phyloP scores from a whole-genome alignment of 2,113 vertebrate species.

The Nothocercus nigrocapillus region DNA sequence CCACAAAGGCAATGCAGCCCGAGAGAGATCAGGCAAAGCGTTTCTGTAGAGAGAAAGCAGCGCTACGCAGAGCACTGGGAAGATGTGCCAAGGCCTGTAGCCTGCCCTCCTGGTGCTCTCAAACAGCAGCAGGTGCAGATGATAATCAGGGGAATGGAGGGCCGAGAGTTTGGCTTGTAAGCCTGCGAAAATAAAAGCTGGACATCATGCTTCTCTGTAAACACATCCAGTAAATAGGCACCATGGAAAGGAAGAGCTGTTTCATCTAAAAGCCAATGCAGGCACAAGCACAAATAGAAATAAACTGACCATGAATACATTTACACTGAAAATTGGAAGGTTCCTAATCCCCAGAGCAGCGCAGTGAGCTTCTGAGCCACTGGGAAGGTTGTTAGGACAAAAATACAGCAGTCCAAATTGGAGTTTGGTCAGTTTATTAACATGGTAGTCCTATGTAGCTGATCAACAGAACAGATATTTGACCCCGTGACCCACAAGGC shows the following conservation, averaged over 20 bases:
- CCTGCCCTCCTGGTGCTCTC: background rate
- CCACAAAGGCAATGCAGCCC: background rate
- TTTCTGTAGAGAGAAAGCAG: background rate
- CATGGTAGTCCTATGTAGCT: background rate
- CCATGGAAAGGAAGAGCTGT: background rate
- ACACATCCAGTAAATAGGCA: background rate
- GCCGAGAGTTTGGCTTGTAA: background rate
- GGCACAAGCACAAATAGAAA: background rate
- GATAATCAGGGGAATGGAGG: background rate
- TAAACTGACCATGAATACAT: background rate
- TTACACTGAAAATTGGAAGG: background rate
- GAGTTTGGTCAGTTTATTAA: background rate
- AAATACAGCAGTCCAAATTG: background rate
- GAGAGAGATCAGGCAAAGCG: background rate
- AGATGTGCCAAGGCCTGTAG: background rate
- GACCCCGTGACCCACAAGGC: fast-evolving
- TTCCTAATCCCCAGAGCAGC: background rate
- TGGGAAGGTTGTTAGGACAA: background rate
- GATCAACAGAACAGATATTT: background rate
- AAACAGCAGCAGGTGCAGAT: background rate
- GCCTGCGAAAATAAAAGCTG: background rate
- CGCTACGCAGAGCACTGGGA: background rate
- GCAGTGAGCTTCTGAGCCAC: background rate
- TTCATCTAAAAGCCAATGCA: background rate
- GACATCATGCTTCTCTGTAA: background rate